Evolutionary conservation across 2,113 vertebrate genomes (phyloP), one percentile per base, ranked within the genome.

Genomic region (Chinchilla lanigera): DNA sequence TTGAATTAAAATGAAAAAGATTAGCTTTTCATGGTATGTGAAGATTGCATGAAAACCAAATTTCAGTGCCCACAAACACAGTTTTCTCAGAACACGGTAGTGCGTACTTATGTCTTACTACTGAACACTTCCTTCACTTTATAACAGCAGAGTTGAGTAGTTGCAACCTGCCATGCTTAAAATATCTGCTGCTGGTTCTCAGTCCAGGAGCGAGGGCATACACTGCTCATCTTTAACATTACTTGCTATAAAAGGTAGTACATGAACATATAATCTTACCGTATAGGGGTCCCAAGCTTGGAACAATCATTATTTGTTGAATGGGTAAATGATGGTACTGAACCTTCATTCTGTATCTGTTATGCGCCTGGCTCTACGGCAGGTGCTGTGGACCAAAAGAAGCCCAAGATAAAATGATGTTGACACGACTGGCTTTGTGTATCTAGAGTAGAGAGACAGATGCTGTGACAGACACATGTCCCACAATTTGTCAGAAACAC

Each of bases 1-100:
- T 91, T 65, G 54, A 67, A 84, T 67, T 86, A 90, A 86, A 93
- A 41, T 86, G 47, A 4, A 65, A 88, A 96, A 82, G 44, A 35
- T 38, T 44, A 60, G 24, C 33, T 77, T 93, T 80, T 85, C 12
- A 33, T 58, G 71, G 54, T 33, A n/a, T 85, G 22, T 28, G 77
- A 93, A 88, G 89, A 85, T 96, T 20, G 67, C 0, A 30, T 6
- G n/a, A 80, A 85, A 82, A 58, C 81, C 14, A 82, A 88, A 88
- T 89, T 77, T 85, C 75, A 61, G n/a, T 47, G 33, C 90, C 16
- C 44, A 52, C 24, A 35, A 58, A 28, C 60, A 38, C 35, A 33
- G 44, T 84, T 86, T 78, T 80, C 24, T 73, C 54, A 73, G 73
- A 82, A 63, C 5, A 9, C 3, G 50, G 73, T 12, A 28, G 30